Conservation (phyloP, 2,113 vertebrate species). For the Porphyrio hochstetteri region DNA sequence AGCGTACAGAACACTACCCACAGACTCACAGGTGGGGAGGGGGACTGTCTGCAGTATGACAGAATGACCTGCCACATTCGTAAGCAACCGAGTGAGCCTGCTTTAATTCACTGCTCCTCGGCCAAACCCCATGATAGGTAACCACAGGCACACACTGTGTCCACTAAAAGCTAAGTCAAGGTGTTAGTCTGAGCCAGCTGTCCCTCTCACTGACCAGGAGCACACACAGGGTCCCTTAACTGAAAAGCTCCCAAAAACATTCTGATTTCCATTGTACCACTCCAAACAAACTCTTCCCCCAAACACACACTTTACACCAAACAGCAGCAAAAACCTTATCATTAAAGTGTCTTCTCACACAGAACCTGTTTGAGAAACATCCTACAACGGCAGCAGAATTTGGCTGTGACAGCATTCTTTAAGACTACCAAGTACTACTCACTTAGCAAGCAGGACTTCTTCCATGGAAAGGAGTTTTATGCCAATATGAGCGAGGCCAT, state of each 20-base stretch:
- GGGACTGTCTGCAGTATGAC: not conserved
- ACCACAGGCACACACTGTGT: fast-evolving
- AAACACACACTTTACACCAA: not conserved
- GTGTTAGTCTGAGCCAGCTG: not conserved
- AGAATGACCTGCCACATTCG: not conserved
- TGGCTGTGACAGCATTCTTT: not conserved
- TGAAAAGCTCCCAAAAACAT: not conserved
- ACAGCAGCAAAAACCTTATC: not conserved
- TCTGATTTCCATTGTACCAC: not conserved
- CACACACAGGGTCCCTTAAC: fast-evolving
- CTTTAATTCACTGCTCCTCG: not conserved
- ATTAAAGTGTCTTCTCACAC: not conserved
- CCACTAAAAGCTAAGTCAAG: not conserved
- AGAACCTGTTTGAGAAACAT: not conserved
- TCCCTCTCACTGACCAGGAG: not conserved
- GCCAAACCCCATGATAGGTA: fast-evolving
- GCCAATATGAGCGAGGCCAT: fast-evolving
- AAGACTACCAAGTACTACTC: not conserved
- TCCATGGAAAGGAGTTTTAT: not conserved
- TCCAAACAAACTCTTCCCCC: not conserved
- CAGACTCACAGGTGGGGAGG: not conserved
- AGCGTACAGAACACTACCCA: not conserved
- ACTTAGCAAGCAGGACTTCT: not conserved
- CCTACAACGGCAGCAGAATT: not conserved
- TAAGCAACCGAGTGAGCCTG: not conserved